Percentiles rank a stretch among this genome's conserved stretches.
Evolutionary conservation across 2,113 vertebrate species (phyloP).

Genomic region (Zingel zingel): DNA sequence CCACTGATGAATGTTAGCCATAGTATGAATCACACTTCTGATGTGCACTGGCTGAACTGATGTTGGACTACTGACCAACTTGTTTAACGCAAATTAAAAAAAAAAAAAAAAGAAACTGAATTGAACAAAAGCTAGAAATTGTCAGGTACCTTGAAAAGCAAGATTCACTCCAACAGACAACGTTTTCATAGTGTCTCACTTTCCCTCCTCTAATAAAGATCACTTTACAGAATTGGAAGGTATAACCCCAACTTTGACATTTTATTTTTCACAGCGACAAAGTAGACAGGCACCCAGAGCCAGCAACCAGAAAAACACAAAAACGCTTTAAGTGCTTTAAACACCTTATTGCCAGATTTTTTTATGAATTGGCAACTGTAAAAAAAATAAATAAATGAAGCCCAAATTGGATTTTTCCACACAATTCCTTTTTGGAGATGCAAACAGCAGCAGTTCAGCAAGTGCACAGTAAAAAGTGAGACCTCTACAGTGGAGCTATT

Average conservation of each 20-base stretch:
- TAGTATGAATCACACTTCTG: slow-evolving; percentile 1
- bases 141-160: slow-evolving; percentile 21
- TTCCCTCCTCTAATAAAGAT: slow-evolving; percentile 8
- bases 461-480: slow-evolving; percentile 21
- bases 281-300: slow-evolving; percentile 15
- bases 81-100: not conserved
- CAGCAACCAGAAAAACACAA: slow-evolving; percentile 20
- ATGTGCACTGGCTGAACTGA: slow-evolving; percentile 41
- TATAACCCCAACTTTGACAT: slow-evolving; percentile 9
- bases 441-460: slow-evolving; percentile 32
- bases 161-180: slow-evolving; percentile 28
- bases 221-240: slow-evolving; percentile 8
- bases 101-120: not conserved
- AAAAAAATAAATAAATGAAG: not conserved
- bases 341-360: not conserved
- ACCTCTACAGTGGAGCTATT: slow-evolving; percentile 4
- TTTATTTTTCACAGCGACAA: slow-evolving; percentile 39
- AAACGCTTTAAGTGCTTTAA: slow-evolving; percentile 8
- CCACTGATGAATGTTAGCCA: slow-evolving; percentile 29
- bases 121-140: not conserved
- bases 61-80: not conserved
- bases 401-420: not conserved
- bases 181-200: slow-evolving; percentile 37
- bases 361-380: not conserved
- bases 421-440: slow-evolving; percentile 21